Evolutionary conservation across 2,888 invertebrate genomes (phyloP).

Genomic region (Tupiocoris notatus): DNA sequence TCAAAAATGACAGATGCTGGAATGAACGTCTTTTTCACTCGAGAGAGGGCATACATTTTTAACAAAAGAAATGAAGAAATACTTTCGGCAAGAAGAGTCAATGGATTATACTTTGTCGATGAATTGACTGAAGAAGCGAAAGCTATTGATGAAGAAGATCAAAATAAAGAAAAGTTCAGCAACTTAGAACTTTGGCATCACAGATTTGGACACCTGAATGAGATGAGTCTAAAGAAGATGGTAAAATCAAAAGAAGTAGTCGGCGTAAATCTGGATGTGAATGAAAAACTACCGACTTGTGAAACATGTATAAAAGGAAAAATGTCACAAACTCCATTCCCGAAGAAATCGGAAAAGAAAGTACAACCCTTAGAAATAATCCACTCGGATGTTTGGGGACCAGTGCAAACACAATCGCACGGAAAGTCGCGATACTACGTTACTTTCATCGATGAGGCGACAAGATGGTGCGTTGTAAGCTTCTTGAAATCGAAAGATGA

Average conservation of each 20-base stretch:
- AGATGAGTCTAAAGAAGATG: background rate
- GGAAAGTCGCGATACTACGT: background rate
- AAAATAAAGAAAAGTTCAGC: too few species aligned
- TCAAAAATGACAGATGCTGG: background rate
- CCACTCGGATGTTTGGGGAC: background rate
- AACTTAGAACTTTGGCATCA: too few species aligned
- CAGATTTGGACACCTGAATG: background rate
- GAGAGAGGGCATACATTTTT: background rate
- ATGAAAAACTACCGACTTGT: background rate
- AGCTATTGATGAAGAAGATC: too few species aligned
- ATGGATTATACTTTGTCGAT: background rate
- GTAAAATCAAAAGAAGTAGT: background rate
- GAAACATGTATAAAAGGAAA: background rate
- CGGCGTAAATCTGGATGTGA: background rate
- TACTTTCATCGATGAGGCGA: constrained; percentile 6
- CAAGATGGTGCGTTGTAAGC: background rate
- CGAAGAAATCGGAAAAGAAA: background rate
- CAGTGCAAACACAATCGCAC: background rate
- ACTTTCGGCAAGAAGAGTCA: background rate
- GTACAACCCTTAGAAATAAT: background rate
- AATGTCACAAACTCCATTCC: background rate
- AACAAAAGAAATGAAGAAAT: background rate
- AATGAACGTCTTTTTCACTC: background rate
- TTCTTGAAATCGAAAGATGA: background rate
- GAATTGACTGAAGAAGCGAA: background rate